Conservation (phyloP, 1,140 invertebrate species). For the Listronotus oregonensis region DNA sequence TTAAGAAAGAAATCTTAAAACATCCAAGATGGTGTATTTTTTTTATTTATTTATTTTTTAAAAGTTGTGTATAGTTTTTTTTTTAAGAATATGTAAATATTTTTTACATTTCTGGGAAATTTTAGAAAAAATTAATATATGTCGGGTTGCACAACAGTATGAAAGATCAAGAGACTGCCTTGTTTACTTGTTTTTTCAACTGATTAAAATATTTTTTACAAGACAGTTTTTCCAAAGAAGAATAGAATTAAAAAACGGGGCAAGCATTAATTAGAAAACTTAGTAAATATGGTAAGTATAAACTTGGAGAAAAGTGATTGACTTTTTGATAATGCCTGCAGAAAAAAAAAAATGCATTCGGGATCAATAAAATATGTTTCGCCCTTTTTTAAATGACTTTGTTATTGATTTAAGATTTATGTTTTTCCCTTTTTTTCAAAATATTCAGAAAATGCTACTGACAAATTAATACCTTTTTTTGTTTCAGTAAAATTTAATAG, state of each 20-base stretch:
- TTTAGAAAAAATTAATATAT: conserved; percentile 12
- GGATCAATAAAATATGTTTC: conserved; percentile 9
- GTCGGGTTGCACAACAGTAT: conserved; percentile 54
- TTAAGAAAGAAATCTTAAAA: conserved; percentile 73
- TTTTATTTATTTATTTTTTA: conserved; percentile 51
- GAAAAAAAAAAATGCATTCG: background rate
- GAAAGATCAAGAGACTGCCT: conserved; percentile 40
- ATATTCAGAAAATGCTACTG: too few species aligned
- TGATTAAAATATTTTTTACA: background rate
- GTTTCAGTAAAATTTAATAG: conserved; percentile 97
- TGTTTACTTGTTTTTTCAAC: conserved; percentile 3
- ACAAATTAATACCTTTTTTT: conserved; percentile 1
- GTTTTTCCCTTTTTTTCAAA: too few species aligned
- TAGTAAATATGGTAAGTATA: conserved; percentile 26
- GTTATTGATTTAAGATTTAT: too few species aligned
- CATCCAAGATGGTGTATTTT: conserved; percentile 83
- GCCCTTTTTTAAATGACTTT: too few species aligned
- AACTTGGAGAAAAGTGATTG: conserved; percentile 27
- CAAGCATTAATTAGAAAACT: background rate
- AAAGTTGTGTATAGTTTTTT: too few species aligned
- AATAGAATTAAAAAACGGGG: too few species aligned
- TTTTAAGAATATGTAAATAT: conserved; percentile 43
- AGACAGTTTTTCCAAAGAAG: background rate
- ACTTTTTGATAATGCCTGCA: conserved; percentile 9
- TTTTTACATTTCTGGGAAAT: conserved; percentile 47